Percentiles rank a stretch among this genome's conserved stretches.
Evolutionary conservation across 2,888 invertebrate genomes (phyloP).

Genomic region (Drosophila longiperda): DNA sequence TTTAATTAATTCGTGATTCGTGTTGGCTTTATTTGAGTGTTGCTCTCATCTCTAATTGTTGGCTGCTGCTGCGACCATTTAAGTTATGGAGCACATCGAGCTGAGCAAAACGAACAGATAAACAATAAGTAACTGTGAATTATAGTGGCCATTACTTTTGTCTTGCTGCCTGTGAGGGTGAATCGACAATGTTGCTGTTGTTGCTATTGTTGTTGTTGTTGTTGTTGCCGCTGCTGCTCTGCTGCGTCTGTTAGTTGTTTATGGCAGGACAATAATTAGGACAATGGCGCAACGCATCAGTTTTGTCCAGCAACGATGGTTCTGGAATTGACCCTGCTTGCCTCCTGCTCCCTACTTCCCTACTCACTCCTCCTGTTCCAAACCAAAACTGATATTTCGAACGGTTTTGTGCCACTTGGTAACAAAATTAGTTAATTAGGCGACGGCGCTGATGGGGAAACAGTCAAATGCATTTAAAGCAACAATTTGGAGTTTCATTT

Average conservation of each 20-base stretch:
- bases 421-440: conserved; percentile 78
- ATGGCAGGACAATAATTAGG: conserved; percentile 80
- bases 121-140: conserved; percentile 83
- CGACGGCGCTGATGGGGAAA: conserved; percentile 51
- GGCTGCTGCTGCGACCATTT: conserved; percentile 57
- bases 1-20: conserved; percentile 36
- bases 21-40: conserved; percentile 2
- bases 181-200: conserved; percentile 33
- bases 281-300: conserved; percentile 67
- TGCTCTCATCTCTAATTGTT: conserved; percentile 35
- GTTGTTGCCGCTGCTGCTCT: conserved; percentile 23
- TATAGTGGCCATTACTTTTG: conserved; percentile 81
- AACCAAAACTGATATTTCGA: conserved; percentile 48
- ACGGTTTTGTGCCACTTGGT: conserved; percentile 15
- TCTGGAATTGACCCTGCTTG: conserved; percentile 36
- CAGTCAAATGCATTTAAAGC: conserved; percentile 45
- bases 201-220: conserved; percentile 10
- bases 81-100: conserved; percentile 80
- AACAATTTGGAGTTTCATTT: conserved; percentile 31
- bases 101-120: conserved; percentile 79
- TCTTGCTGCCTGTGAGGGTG: conserved; percentile 55
- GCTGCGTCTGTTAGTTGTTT: conserved; percentile 70
- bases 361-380: background rate
- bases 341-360: background rate
- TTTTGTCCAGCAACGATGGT: conserved; percentile 43